Evolutionary conservation across 1,140 invertebrate genomes (phyloP).

Genomic region (Scaptomyza graminum): DNA sequence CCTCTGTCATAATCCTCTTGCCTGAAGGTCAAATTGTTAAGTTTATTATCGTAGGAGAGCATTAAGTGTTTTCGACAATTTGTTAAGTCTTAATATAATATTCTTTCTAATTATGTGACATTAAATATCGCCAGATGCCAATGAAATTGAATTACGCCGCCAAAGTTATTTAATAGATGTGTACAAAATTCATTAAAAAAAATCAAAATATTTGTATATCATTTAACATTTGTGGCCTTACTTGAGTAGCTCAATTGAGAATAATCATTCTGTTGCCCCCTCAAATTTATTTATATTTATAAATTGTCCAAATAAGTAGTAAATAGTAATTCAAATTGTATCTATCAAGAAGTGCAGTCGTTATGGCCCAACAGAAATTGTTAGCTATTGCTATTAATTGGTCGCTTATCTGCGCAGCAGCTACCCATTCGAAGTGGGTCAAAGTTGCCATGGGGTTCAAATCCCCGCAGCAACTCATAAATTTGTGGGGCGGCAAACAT

Average conservation of each 20-base stretch:
- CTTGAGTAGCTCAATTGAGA: conserved; percentile 9
- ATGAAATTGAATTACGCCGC: not conserved
- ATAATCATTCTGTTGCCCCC: not conserved
- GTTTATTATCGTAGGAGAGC: not conserved
- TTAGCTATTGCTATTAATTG: conserved; percentile 35
- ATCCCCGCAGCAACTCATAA: conserved; percentile 33
- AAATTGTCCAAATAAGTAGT: not conserved
- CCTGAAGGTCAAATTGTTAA: conserved; percentile 24
- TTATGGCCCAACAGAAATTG: conserved; percentile 3
- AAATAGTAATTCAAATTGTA: not conserved
- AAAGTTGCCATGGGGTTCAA: conserved; percentile 49
- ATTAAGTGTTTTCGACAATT: conserved; percentile 11
- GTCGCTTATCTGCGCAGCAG: conserved; percentile 41
- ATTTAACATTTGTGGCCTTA: conserved; percentile 37
- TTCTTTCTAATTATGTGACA: not conserved
- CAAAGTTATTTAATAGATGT: conserved; percentile 14
- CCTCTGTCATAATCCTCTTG: too few relatives aligned
- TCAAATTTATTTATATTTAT: too few relatives aligned
- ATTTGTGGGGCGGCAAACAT: conserved; percentile 12
- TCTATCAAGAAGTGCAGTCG: conserved; percentile 6
- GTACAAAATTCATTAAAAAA: conserved; percentile 13
- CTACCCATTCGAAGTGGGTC: conserved; percentile 45
- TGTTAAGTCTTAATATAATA: too few relatives aligned
- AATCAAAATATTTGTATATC: conserved; percentile 41
- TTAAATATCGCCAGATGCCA: conserved; percentile 1